Evolutionary conservation across 2,113 vertebrate species (phyloP).

Genomic region (Epinephelus fuscoguttatus): DNA sequence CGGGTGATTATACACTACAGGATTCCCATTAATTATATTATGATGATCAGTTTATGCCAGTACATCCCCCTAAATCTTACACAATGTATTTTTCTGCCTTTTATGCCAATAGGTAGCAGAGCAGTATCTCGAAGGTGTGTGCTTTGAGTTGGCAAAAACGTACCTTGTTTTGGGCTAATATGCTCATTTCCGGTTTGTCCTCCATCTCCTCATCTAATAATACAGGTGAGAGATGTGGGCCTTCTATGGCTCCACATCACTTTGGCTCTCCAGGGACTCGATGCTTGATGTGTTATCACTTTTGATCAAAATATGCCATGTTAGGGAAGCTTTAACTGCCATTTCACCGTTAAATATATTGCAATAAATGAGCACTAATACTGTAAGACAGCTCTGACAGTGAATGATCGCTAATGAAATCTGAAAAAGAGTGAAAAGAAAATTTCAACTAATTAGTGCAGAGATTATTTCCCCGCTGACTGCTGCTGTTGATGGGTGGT

Average conservation of each 20-base stretch:
- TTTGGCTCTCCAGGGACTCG: not conserved
- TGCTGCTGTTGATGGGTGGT: slow-evolving; percentile 8
- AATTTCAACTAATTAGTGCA: slow-evolving; percentile 5
- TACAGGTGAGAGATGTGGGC: not conserved
- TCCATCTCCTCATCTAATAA: not conserved
- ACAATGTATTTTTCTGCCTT: not conserved
- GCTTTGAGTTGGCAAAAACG: not conserved
- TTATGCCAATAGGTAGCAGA: not conserved
- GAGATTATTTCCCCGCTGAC: slow-evolving; percentile 7
- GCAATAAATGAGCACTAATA: not conserved
- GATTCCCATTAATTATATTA: too few relatives aligned
- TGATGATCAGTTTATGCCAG: too few relatives aligned
- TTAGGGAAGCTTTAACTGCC: not conserved
- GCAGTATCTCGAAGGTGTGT: not conserved
- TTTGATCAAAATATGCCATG: not conserved
- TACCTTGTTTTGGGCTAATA: not conserved
- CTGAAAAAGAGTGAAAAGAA: slow-evolving; percentile 14
- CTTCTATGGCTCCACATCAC: not conserved
- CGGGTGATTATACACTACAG: too few relatives aligned
- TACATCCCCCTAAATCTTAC: too few relatives aligned
- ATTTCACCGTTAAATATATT: not conserved
- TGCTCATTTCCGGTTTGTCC: not conserved
- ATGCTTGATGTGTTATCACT: not conserved
- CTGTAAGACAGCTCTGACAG: not conserved
- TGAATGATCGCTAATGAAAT: slow-evolving; percentile 8